phyloP scores from a whole-genome alignment of 2,113 vertebrate genomes.

The Toxotes chatareus region DNA sequence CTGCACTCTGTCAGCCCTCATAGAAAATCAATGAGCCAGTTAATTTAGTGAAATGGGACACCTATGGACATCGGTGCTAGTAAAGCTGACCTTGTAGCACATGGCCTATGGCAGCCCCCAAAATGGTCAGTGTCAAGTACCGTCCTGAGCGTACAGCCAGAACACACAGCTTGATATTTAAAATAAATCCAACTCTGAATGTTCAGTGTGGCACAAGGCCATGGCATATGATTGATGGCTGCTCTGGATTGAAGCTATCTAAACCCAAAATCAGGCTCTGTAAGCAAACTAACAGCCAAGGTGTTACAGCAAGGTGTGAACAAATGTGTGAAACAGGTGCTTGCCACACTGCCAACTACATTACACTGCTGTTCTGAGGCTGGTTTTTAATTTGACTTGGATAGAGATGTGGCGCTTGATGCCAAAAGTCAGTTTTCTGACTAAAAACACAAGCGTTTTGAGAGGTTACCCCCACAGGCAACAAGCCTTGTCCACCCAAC shows the following conservation, averaged over 20 bases:
- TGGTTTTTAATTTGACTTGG: not conserved
- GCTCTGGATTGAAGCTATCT: not conserved
- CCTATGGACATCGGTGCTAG: constrained; percentile 46
- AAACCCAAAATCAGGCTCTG: constrained; percentile 7
- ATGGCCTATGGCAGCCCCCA: constrained; percentile 20
- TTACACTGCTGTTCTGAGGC: not conserved
- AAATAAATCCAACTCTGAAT: constrained; percentile 3
- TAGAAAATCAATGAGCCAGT: constrained; percentile 78
- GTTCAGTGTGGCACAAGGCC: not conserved
- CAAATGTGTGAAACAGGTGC: constrained; percentile 50
- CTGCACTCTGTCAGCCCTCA: constrained; percentile 59
- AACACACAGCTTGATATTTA: constrained; percentile 2
- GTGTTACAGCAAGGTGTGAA: constrained; percentile 29
- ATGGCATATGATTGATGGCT: not conserved
- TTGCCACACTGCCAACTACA: constrained; percentile 33
- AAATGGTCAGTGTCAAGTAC: constrained; percentile 37
- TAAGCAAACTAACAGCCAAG: constrained; percentile 2
- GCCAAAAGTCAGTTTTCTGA: constrained; percentile 4
- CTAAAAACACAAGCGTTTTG: not conserved
- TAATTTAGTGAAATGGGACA: constrained; percentile 70
- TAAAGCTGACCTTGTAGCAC: constrained; percentile 61
- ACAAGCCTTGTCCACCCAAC: not conserved
- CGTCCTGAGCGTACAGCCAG: not conserved
- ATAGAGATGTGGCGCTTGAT: constrained; percentile 10
- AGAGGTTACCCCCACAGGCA: not conserved